phyloP scores from a whole-genome alignment of 2,797 vertebrate species.

The Echiichthys vipera region DNA sequence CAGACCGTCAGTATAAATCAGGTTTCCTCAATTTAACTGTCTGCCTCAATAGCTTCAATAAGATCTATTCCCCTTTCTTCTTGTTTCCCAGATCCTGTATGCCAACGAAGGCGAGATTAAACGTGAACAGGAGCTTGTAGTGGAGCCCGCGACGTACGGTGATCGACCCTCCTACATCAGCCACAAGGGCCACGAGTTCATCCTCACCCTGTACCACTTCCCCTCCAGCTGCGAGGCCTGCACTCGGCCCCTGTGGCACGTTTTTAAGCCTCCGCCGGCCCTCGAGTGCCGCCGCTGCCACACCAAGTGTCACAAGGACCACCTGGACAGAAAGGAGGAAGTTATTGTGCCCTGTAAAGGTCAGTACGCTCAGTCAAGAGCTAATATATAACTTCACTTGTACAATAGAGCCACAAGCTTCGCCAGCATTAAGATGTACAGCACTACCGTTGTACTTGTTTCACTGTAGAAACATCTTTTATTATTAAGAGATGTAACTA shows the following conservation, averaged over 20 bases:
- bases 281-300: constrained; percentile 97
- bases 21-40: background rate
- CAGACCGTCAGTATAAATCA: background rate
- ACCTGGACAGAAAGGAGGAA: constrained; percentile 95
- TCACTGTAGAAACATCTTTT: background rate
- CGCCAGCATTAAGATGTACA: background rate
- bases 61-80: background rate
- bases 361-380: constrained; percentile 63
- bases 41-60: background rate
- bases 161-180: constrained; percentile 92
- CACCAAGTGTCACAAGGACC: constrained; percentile 97
- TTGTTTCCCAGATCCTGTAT: constrained; percentile 89
- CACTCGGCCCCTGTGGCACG: constrained; percentile 93
- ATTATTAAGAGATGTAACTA: background rate
- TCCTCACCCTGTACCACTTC: constrained; percentile 97
- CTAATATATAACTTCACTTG: background rate
- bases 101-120: constrained; percentile 98
- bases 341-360: constrained; percentile 95
- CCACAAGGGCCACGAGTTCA: constrained; percentile 98
- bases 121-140: constrained; percentile 90
- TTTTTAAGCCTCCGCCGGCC: constrained; percentile 96
- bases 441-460: background rate
- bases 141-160: constrained; percentile 82
- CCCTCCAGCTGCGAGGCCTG: constrained; percentile 97
- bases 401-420: background rate